Conservation (phyloP, 2,888 invertebrate genomes). For the Antitype chi region DNA sequence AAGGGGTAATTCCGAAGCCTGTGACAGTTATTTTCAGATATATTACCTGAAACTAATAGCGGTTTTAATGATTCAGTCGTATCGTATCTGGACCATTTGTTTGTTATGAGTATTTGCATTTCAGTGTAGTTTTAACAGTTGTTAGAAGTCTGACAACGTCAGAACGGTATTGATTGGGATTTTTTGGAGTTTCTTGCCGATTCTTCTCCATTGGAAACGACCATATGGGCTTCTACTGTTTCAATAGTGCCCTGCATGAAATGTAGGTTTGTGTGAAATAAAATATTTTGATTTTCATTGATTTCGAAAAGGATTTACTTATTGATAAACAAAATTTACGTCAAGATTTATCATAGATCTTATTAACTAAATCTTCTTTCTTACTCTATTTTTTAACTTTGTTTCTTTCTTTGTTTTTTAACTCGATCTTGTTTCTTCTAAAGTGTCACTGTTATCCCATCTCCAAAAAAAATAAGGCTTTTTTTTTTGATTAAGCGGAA, state of each 20-base stretch:
- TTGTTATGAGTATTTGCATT: not conserved
- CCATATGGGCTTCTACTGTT: not conserved
- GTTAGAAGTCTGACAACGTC: not conserved
- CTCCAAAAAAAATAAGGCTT: not conserved
- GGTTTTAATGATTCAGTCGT: not conserved
- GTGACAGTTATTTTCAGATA: not conserved
- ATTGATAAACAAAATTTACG: not conserved
- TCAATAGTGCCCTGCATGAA: not conserved
- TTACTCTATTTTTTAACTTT: too few relatives aligned
- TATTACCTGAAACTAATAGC: not conserved
- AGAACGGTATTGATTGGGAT: too few relatives aligned
- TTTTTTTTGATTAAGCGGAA: not conserved
- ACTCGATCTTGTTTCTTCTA: not conserved
- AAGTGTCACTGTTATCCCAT: not conserved
- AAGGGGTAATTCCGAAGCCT: not conserved
- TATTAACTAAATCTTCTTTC: not conserved
- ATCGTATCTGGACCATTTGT: not conserved
- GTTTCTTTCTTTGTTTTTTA: too few relatives aligned
- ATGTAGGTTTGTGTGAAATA: not conserved
- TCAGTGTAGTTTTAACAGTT: not conserved
- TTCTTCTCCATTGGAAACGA: not conserved
- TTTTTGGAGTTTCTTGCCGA: not conserved
- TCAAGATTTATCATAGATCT: not conserved
- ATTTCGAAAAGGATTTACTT: not conserved
- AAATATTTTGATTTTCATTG: not conserved